Percentiles rank a stretch among this genome's conserved stretches.
These are phyloP conservation scores for Zosterops hypoxanthus DNA, from an alignment of 2,113 vertebrate genomes.

Conservation along the genomic window DNA sequence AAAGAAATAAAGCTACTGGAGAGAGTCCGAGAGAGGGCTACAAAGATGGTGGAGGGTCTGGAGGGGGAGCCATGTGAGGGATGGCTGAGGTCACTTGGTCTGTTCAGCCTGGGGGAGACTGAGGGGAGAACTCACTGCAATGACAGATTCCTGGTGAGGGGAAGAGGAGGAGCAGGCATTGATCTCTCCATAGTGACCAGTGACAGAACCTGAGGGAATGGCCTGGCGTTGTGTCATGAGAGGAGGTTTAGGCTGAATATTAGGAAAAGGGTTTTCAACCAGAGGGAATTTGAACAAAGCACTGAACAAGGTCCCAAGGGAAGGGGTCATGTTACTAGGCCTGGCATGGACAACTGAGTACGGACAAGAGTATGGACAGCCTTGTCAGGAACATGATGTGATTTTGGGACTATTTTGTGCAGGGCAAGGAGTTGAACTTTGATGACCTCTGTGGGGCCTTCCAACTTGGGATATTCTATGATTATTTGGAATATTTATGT, in stretches of 20 bases:
- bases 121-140: accelerated
- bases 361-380: background rate
- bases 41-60: background rate
- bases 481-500: background rate
- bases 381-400: too few relatives aligned
- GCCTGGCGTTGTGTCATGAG: background rate
- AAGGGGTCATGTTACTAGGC: background rate
- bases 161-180: background rate
- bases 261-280: background rate
- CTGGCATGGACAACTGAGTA: background rate
- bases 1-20: background rate
- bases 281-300: background rate
- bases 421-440: background rate
- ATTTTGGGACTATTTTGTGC: too few relatives aligned
- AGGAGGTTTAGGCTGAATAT: background rate
- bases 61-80: background rate
- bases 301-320: background rate
- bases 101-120: background rate
- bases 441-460: background rate
- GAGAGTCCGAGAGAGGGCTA: background rate
- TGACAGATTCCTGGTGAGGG: background rate
- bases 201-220: background rate
- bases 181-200: background rate
- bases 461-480: too few relatives aligned
- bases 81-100: background rate